Percentiles rank a stretch among this genome's conserved stretches.
These are phyloP conservation scores for Brenthis hecate DNA, from an alignment of 2,888 invertebrate species.

Conservation along the genomic window DNA sequence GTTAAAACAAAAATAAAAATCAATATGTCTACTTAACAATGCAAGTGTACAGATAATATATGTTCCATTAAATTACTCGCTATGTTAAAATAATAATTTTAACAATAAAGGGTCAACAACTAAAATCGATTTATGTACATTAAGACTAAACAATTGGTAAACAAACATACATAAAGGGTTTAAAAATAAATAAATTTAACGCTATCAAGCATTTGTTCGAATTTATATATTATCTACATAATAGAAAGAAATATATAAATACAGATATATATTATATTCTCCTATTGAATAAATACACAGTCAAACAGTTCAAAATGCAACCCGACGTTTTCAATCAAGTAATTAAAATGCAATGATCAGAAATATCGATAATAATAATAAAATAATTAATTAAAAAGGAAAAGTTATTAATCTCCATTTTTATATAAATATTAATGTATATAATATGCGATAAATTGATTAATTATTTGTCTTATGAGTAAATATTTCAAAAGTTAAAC, in stretches of 20 bases:
- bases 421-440: constrained; percentile 19
- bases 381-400: constrained; percentile 21
- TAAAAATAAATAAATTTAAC: constrained; percentile 23
- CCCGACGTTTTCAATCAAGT: constrained; percentile 32
- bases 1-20: constrained; percentile 60
- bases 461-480: constrained; percentile 18
- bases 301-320: constrained; percentile 40
- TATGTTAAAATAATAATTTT: constrained; percentile 56
- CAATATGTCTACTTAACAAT: constrained; percentile 56
- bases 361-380: constrained; percentile 24
- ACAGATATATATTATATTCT: constrained; percentile 21
- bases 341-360: constrained; percentile 40
- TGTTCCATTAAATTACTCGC: constrained; percentile 60
- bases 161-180: constrained; percentile 41
- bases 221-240: constrained; percentile 18
- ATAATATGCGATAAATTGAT: constrained; percentile 7
- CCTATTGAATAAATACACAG: constrained; percentile 24
- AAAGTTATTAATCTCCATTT: constrained; percentile 24
- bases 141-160: constrained; percentile 55
- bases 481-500: constrained; percentile 28
- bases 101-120: constrained; percentile 73
- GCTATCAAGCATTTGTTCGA: constrained; percentile 25
- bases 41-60: constrained; percentile 53
- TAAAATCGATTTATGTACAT: constrained; percentile 72
- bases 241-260: constrained; percentile 24